A percentile compares a stretch with the other conserved stretches of the same genome.
Evolutionary conservation across 2,113 vertebrate species (phyloP).

Genomic region (Gopherus evgoodei): DNA sequence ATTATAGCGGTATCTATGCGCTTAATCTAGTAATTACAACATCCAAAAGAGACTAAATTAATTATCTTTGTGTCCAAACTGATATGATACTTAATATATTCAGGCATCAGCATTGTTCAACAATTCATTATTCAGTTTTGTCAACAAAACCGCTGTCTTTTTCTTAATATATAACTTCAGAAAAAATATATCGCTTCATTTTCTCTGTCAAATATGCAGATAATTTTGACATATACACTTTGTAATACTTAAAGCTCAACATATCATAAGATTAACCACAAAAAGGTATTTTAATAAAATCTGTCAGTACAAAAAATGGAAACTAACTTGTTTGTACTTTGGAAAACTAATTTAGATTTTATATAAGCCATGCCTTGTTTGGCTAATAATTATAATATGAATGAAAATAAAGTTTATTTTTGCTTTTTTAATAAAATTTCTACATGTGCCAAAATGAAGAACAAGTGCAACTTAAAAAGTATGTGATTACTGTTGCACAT

Average conservation of each 20-base stretch:
- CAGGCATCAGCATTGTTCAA: constrained; percentile 29
- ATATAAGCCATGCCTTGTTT: constrained; percentile 45
- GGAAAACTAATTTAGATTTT: constrained; percentile 55
- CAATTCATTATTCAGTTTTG: constrained; percentile 34
- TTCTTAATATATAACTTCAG: constrained; percentile 37
- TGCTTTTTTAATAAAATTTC: constrained; percentile 57
- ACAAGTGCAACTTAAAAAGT: constrained; percentile 50
- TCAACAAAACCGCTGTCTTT: constrained; percentile 17
- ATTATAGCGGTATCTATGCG: neutral
- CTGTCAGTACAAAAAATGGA: constrained; percentile 58
- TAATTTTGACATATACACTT: constrained; percentile 40
- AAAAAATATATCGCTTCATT: constrained; percentile 43
- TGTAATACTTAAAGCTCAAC: constrained; percentile 54
- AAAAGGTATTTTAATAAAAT: constrained; percentile 42
- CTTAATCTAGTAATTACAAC: neutral
- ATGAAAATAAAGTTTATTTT: constrained; percentile 2
- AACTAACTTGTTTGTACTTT: constrained; percentile 54
- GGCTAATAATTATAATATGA: constrained; percentile 57
- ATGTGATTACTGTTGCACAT: constrained; percentile 63
- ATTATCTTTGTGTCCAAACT: neutral
- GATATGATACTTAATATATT: neutral
- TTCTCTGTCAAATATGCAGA: constrained; percentile 29
- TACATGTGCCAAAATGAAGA: constrained; percentile 48
- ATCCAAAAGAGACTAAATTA: constrained; percentile 31
- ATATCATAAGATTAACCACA: constrained; percentile 32